Evolutionary conservation across 30 jellyfish, hydroid and myxozoan species (phyloP), one percentile per base, ranked within the genome.

Genomic region (Cassiopea andromeda): DNA sequence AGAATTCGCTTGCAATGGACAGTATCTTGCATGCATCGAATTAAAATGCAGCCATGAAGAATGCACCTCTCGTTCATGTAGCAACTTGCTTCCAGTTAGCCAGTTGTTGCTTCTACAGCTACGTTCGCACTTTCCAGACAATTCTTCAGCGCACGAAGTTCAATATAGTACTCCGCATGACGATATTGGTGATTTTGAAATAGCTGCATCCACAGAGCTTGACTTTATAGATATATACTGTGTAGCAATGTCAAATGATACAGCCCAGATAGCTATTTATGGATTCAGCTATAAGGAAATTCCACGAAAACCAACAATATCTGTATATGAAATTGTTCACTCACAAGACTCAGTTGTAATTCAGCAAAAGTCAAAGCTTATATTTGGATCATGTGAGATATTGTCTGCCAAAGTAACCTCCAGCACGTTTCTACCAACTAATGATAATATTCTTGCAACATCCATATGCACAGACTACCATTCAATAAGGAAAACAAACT

Each of bases 401-500:
- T 44, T 86, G 44, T 86, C 73, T 17, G 85, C 93, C 14, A 86
- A 49, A 58, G 77, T 86, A 47, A 86, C 93, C 10, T 60, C 89
- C 14, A 66, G 83, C 59, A 75, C 16, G 60, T 86, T 86, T 58
- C 68, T 86, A 14, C 93, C 93, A 60, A 74, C 89, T 27, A 80
- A 77, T 19, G 75, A 69, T 76, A 58, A 86, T 50, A 68, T 86
- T 61, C 93, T 86, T 16, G 82, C 68, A 19, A 86, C 93, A 16
- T 75, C 89, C 13, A 75, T 86, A 5, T 86, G 93, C 69, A 80
- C 80, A n/a, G 93, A 86, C 67, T 86, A 74, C 76, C 93, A 86
- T 67, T 58, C 93, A 5, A 67, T 86, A 1, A 86, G 83, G 67
- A 86, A 64, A 78, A 75, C 89, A 75, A 86, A 86, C 48, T 75